These are phyloP conservation scores for Gadopsis marmoratus DNA, from an alignment of 2,797 vertebrate species.

Conservation along the genomic window DNA sequence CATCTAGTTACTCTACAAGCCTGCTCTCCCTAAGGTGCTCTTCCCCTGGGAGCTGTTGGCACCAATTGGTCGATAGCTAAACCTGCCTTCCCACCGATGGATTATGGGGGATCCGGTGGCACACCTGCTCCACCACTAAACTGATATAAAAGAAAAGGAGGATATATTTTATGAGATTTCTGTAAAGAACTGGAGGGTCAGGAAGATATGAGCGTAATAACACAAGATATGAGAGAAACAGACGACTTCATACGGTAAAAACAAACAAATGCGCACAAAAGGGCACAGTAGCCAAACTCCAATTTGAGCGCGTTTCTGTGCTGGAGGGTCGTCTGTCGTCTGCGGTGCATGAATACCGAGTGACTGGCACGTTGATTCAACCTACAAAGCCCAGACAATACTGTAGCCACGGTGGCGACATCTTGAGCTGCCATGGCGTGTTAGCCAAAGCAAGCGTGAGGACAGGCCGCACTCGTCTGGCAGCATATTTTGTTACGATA, in stretches of 20 bases:
- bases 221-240: neutral
- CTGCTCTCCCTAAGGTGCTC: slow-evolving; percentile 73
- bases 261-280: slow-evolving; percentile 33
- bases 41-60: slow-evolving; percentile 71
- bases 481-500: slow-evolving; percentile 52
- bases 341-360: slow-evolving; percentile 56
- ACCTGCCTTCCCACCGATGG: slow-evolving; percentile 62
- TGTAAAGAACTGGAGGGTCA: neutral
- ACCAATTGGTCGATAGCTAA: slow-evolving; percentile 68
- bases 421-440: slow-evolving; percentile 78
- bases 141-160: slow-evolving; percentile 33
- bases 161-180: neutral
- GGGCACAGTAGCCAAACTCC: slow-evolving; percentile 18
- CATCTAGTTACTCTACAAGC: slow-evolving; percentile 67
- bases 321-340: slow-evolving; percentile 57
- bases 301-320: slow-evolving; percentile 31
- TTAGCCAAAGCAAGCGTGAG: slow-evolving; percentile 75
- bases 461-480: slow-evolving; percentile 46
- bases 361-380: slow-evolving; percentile 56
- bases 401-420: slow-evolving; percentile 66
- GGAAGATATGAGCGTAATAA: neutral
- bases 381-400: slow-evolving; percentile 68
- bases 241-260: neutral
- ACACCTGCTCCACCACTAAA: slow-evolving; percentile 78
- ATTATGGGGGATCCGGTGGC: slow-evolving; percentile 71